These are phyloP conservation scores for Tetrapedia diversipes DNA, from an alignment of 2,888 invertebrate species.

Conservation along the genomic window DNA sequence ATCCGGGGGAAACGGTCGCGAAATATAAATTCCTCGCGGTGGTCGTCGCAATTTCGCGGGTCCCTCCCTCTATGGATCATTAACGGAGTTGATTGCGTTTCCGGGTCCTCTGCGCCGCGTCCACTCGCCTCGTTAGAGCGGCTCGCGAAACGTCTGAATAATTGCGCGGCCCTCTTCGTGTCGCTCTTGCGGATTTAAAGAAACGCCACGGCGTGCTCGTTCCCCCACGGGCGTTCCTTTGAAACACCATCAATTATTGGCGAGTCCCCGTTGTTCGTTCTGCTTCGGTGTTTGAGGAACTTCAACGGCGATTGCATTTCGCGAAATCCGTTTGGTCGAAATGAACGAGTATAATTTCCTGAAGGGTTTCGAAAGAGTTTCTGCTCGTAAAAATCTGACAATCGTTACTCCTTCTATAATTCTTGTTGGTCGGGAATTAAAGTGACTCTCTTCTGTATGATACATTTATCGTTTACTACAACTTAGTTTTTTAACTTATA, in stretches of 20 bases:
- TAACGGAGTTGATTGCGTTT: constrained; percentile 22
- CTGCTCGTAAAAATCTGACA: too few species aligned
- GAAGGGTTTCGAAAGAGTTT: background rate
- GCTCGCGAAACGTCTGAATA: constrained; percentile 25
- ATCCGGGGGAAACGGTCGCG: too few species aligned
- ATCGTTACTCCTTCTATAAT: too few species aligned
- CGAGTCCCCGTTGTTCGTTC: constrained; percentile 4
- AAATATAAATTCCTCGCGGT: constrained; percentile 14
- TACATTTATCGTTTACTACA: too few species aligned
- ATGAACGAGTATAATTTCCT: too few species aligned
- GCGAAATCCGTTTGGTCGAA: too few species aligned
- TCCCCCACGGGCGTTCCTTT: background rate
- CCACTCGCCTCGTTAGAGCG: background rate
- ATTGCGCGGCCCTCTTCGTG: constrained; percentile 2
- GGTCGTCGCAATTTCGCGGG: constrained; percentile 15
- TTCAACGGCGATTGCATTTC: background rate
- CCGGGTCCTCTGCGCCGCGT: background rate
- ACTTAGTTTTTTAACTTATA: too few species aligned
- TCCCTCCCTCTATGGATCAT: background rate
- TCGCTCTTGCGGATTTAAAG: constrained; percentile 1
- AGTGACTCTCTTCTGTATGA: too few species aligned
- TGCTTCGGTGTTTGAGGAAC: background rate
- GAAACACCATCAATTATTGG: constrained; percentile 31
- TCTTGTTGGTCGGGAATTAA: too few species aligned
- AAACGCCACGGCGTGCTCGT: background rate